These are phyloP conservation scores for Pipa parva DNA, from an alignment of 2,113 vertebrate genomes.

Conservation along the genomic window DNA sequence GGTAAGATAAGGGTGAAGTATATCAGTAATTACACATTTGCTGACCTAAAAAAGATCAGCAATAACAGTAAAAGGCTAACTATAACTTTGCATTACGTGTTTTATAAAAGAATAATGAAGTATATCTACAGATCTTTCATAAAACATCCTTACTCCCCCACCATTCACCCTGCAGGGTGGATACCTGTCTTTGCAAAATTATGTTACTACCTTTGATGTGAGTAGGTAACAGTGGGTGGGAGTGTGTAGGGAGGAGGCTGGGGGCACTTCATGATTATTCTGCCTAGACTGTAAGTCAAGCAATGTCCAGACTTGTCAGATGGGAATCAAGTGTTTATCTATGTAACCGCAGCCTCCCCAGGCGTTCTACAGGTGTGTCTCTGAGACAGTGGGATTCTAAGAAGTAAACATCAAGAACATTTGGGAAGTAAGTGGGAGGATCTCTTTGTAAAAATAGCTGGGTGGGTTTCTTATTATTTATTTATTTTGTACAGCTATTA, in stretches of 20 bases:
- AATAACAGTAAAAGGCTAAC: too few relatives aligned
- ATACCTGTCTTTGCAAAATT: conserved; percentile 31
- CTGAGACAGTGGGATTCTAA: conserved; percentile 27
- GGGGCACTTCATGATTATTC: neutral
- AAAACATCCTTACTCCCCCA: neutral
- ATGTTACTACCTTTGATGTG: conserved; percentile 24
- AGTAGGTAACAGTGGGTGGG: conserved; percentile 4
- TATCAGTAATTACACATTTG: too few relatives aligned
- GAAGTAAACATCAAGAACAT: conserved; percentile 6
- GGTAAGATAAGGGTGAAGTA: too few relatives aligned
- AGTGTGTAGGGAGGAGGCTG: neutral
- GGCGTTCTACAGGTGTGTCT: conserved; percentile 41
- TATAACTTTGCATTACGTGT: too few relatives aligned
- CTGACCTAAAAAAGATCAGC: too few relatives aligned
- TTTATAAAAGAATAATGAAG: too few relatives aligned
- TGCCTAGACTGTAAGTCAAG: conserved; percentile 41
- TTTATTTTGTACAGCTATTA: too few relatives aligned
- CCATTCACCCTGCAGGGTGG: conserved; percentile 18
- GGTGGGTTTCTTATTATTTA: too few relatives aligned
- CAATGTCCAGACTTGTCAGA: conserved; percentile 37
- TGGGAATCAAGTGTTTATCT: conserved; percentile 38
- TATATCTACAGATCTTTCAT: neutral
- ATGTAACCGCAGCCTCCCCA: conserved; percentile 35
- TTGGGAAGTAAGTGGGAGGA: conserved; percentile 7
- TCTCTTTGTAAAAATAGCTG: neutral